Conservation (phyloP, 2,797 vertebrate species). For the Masticophis lateralis region DNA sequence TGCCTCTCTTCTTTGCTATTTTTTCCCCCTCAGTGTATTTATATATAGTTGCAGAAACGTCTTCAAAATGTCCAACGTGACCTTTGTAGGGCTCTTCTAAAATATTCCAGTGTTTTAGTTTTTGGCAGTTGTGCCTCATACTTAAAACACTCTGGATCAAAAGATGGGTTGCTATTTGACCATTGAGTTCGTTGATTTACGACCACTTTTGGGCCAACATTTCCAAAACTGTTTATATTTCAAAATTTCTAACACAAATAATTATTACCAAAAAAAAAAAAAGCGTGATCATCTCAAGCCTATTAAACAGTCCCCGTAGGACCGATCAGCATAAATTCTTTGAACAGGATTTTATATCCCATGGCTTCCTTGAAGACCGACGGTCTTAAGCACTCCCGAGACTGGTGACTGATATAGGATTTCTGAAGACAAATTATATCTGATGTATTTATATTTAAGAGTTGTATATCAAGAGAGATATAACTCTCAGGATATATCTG, state of each 20-base stretch:
- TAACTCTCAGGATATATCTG: too few relatives aligned
- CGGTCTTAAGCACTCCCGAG: neutral
- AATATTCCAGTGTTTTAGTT: neutral
- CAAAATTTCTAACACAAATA: neutral
- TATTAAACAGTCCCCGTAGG: neutral
- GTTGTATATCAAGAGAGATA: too few relatives aligned
- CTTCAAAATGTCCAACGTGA: neutral
- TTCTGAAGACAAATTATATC: neutral
- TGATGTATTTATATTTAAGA: neutral
- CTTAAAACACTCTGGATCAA: neutral
- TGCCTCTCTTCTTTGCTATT: conserved; percentile 24
- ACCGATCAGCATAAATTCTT: neutral
- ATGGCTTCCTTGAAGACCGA: neutral
- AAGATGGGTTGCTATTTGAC: neutral
- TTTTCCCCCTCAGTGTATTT: conserved; percentile 21
- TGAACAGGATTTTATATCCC: neutral
- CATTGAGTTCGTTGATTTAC: neutral
- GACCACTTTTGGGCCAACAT: neutral
- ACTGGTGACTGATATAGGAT: neutral
- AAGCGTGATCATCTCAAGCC: neutral
- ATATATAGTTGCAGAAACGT: conserved; percentile 26
- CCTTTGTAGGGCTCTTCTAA: conserved; percentile 26
- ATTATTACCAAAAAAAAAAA: neutral
- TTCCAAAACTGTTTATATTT: neutral
- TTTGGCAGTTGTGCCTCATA: neutral